Conservation (phyloP, 2,113 vertebrate species). For the western clawed frog (Xenopus tropicalis) region UCB_Xtro_10.0 CM004443.2:207632501-207633000, state of each 20-base stretch:
- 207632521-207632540: too few species aligned
- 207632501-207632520: too few species aligned
- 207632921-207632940: slow-evolving; percentile 64
- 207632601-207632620: too few species aligned
- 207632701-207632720: too few species aligned
- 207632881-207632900: slow-evolving; percentile 68
- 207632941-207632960: slow-evolving; percentile 62
- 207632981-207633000: slow-evolving; percentile 61
- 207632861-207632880: slow-evolving; percentile 53
- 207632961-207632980: slow-evolving; percentile 74
- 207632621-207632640: too few species aligned
- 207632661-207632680: too few species aligned
- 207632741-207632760: background rate
- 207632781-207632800: slow-evolving; percentile 40
- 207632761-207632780: background rate
- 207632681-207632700: too few species aligned
- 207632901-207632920: slow-evolving; percentile 64
- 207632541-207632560: too few species aligned
- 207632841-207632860: slow-evolving; percentile 56
- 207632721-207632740: too few species aligned
- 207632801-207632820: slow-evolving; percentile 48
- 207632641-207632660: too few species aligned
- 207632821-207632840: slow-evolving; percentile 63
- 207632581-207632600: too few species aligned
- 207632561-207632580: too few species aligned